These are phyloP conservation scores for Incurvaria masculella DNA, from an alignment of 2,888 invertebrate genomes.

Conservation along the genomic window DNA sequence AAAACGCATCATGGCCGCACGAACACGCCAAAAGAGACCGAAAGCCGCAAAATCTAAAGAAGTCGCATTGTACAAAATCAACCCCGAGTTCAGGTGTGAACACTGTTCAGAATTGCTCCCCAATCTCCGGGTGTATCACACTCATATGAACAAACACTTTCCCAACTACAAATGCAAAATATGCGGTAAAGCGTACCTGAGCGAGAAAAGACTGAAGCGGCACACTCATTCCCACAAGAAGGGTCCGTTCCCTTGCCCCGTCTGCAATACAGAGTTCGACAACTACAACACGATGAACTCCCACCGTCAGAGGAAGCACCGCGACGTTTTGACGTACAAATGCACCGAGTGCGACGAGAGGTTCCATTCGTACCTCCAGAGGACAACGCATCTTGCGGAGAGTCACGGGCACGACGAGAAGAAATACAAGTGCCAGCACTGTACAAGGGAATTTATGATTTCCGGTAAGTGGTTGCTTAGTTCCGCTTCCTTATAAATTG, in stretches of 20 bases:
- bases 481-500: too few relatives aligned
- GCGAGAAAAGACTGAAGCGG: background rate
- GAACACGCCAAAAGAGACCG: background rate
- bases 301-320: constrained; percentile 4
- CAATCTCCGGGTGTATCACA: background rate
- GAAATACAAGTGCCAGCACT: constrained; percentile 16
- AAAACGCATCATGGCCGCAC: constrained; percentile 1
- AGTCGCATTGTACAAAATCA: background rate
- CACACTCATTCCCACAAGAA: background rate
- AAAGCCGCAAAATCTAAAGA: too few relatives aligned
- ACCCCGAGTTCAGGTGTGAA: background rate
- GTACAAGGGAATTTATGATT: constrained; percentile 4
- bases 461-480: background rate
- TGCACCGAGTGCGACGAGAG: constrained; percentile 3
- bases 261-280: background rate
- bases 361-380: background rate
- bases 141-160: background rate
- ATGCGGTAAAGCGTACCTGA: background rate
- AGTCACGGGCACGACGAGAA: background rate
- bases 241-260: background rate
- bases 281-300: background rate
- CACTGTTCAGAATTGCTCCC: background rate
- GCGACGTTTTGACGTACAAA: constrained; percentile 15
- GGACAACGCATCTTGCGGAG: background rate
- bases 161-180: background rate